Conservation (phyloP, 2,888 invertebrate genomes). For the Sinelater perroti region DNA sequence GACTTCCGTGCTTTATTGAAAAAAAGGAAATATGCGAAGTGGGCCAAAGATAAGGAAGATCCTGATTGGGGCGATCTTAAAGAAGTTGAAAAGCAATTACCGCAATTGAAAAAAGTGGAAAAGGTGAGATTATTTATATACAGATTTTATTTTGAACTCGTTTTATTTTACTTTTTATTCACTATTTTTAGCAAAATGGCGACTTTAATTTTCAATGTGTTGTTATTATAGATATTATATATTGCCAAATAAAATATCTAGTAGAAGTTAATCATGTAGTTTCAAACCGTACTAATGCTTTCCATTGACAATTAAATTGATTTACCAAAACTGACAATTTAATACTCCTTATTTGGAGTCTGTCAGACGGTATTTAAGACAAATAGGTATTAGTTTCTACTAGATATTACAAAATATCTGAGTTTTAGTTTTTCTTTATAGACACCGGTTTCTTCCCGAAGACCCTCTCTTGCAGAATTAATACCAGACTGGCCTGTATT, state of each 20-base stretch:
- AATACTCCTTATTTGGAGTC: too few relatives aligned
- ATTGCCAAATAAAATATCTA: too few relatives aligned
- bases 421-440: slow-evolving; percentile 62
- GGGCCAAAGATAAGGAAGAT: slow-evolving; percentile 90
- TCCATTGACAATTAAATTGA: too few relatives aligned
- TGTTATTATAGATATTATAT: too few relatives aligned
- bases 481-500: slow-evolving; percentile 97
- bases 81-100: slow-evolving; percentile 86
- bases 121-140: slow-evolving; percentile 69
- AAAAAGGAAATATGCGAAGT: slow-evolving; percentile 94
- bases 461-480: slow-evolving; percentile 91
- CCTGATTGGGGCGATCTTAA: slow-evolving; percentile 94
- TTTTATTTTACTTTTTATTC: not conserved
- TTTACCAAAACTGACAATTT: too few relatives aligned
- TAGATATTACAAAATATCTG: too few relatives aligned
- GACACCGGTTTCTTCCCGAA: slow-evolving; percentile 69
- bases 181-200: not conserved
- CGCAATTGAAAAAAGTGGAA: slow-evolving; percentile 91
- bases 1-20: slow-evolving; percentile 99
- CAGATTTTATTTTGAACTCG: not conserved
- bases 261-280: too few relatives aligned
- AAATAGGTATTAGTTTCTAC: too few relatives aligned
- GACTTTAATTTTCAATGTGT: too few relatives aligned
- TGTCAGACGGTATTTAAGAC: too few relatives aligned
- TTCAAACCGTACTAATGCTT: too few relatives aligned